Conservation (phyloP, 2,797 vertebrate genomes). For the Enteromius argenteus region DNA sequence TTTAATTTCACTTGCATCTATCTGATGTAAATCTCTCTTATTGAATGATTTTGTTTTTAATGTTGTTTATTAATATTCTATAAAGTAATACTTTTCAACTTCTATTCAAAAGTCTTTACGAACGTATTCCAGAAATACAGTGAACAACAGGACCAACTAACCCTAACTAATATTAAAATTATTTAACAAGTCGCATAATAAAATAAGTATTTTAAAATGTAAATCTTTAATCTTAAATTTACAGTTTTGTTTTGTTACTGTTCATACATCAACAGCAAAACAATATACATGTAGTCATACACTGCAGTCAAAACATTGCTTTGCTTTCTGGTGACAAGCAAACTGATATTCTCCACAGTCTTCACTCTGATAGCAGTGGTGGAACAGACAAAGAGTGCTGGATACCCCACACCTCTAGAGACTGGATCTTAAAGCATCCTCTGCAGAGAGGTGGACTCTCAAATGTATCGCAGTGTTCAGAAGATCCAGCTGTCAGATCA, state of each 20-base stretch:
- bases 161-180: not conserved
- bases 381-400: slow-evolving; percentile 73
- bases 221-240: not conserved
- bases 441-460: slow-evolving; percentile 85
- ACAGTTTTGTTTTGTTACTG: not conserved
- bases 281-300: too few species aligned
- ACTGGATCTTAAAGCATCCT: slow-evolving; percentile 84
- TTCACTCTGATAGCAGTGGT: slow-evolving; percentile 56
- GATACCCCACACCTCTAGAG: slow-evolving; percentile 88
- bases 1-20: not conserved
- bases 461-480: slow-evolving; percentile 84
- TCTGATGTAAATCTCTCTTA: not conserved
- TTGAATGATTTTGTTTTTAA: not conserved
- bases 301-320: not conserved
- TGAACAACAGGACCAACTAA: not conserved
- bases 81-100: not conserved
- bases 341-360: not conserved
- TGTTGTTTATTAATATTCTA: not conserved
- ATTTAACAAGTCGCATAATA: not conserved
- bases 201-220: not conserved
- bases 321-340: not conserved
- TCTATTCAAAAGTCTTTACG: not conserved
- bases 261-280: too few species aligned
- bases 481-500: slow-evolving; percentile 77
- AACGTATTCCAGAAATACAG: not conserved